Evolutionary conservation across 2,797 vertebrate genomes (phyloP).

Genomic region (Aratinga solstitialis): DNA sequence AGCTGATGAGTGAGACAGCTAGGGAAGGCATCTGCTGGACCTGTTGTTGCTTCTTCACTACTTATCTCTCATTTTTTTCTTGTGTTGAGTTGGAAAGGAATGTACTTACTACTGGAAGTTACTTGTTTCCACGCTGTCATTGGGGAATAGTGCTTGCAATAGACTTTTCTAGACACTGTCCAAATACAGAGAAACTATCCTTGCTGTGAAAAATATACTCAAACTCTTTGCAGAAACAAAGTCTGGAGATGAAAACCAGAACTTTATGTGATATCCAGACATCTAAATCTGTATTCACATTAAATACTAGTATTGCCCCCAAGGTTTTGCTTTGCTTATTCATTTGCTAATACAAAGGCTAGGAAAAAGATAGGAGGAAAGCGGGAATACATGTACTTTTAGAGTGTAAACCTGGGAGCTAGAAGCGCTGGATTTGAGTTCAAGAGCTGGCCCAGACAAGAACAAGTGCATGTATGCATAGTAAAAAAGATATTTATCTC

Average conservation of each 20-base stretch:
- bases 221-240: neutral
- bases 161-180: neutral
- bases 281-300: neutral
- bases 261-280: neutral
- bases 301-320: neutral
- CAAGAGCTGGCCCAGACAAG: neutral
- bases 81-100: neutral
- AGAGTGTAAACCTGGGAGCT: neutral
- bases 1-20: neutral
- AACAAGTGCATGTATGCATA: neutral
- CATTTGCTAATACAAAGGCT: neutral
- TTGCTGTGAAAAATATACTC: neutral
- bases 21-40: rapidly evolving
- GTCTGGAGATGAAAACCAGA: neutral
- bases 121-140: rapidly evolving
- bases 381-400: neutral
- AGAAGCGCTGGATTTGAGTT: neutral
- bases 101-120: neutral
- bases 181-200: neutral
- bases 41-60: neutral
- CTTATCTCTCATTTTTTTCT: neutral
- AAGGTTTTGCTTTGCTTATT: neutral
- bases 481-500: neutral
- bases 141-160: neutral
- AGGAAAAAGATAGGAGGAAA: neutral